A percentile compares a stretch with the other conserved stretches of the same genome.
Conservation (phyloP, 2,888 invertebrate genomes). For the Andricus curvator region DNA sequence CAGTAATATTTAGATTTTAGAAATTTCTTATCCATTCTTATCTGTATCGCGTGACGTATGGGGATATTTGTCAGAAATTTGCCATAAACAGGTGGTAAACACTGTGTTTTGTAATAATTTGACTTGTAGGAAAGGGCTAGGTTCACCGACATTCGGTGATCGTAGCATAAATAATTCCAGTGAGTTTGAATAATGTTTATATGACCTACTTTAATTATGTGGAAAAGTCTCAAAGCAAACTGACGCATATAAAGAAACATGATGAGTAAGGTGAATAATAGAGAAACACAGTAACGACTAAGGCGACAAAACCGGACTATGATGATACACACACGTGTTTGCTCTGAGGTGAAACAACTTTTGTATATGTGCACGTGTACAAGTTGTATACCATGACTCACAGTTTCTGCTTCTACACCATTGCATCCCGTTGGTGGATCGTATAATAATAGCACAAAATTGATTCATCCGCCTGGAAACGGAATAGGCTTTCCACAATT, state of each 20-base stretch:
- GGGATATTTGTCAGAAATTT: neutral
- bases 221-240: neutral
- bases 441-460: constrained; percentile 71
- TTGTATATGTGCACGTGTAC: constrained; percentile 4
- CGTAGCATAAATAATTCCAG: no score
- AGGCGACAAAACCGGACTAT: constrained; percentile 34
- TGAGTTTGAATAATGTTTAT: neutral
- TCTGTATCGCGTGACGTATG: neutral
- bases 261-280: neutral
- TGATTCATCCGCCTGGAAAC: constrained; percentile 45
- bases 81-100: neutral
- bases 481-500: constrained; percentile 28
- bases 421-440: constrained; percentile 65
- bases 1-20: neutral
- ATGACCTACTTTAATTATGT: neutral
- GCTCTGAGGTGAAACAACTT: neutral
- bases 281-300: constrained; percentile 3
- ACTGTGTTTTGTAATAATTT: neutral
- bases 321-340: constrained; percentile 24
- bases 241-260: neutral
- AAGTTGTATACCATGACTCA: constrained; percentile 57
- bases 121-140: no score
- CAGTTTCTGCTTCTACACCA: constrained; percentile 67
- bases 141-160: no score
- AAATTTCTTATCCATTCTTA: neutral